A percentile compares a stretch with the other conserved stretches of the same genome.
These are phyloP conservation scores for Phaetusa simplex DNA, from an alignment of 2,113 vertebrate species.

Conservation along the genomic window DNA sequence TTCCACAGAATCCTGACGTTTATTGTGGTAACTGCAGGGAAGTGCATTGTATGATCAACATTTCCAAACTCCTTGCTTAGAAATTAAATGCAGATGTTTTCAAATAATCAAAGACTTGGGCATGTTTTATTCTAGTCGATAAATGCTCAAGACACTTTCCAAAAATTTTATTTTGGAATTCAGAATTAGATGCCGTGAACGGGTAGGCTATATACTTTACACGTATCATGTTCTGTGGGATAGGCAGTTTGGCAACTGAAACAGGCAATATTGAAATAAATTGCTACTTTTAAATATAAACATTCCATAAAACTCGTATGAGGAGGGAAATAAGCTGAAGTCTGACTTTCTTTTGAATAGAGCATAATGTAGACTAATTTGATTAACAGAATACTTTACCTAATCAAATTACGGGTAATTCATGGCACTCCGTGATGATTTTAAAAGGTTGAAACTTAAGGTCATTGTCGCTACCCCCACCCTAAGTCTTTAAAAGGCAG, in stretches of 20 bases:
- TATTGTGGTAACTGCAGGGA: background rate
- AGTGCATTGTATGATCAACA: background rate
- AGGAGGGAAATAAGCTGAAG: background rate
- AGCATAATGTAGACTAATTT: slow-evolving; percentile 45
- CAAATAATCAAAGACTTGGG: slow-evolving; percentile 34
- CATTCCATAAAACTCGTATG: slow-evolving; percentile 30
- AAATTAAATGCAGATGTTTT: slow-evolving; percentile 65
- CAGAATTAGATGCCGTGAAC: slow-evolving; percentile 44
- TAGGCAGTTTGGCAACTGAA: slow-evolving; percentile 48
- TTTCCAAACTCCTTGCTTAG: slow-evolving; percentile 19
- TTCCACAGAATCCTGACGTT: background rate
- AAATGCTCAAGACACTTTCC: slow-evolving; percentile 40
- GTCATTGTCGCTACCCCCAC: slow-evolving; percentile 27
- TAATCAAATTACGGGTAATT: slow-evolving; percentile 62
- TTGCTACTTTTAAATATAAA: slow-evolving; percentile 58
- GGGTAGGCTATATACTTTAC: slow-evolving; percentile 57
- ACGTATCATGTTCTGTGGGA: slow-evolving; percentile 62
- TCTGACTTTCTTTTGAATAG: slow-evolving; percentile 42
- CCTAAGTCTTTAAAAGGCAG: slow-evolving; percentile 42
- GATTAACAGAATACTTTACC: slow-evolving; percentile 52
- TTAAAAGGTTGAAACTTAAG: slow-evolving; percentile 52
- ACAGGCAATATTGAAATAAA: slow-evolving; percentile 46
- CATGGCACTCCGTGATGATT: slow-evolving; percentile 5
- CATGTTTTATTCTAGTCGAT: slow-evolving; percentile 34
- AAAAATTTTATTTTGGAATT: slow-evolving; percentile 49